Evolutionary conservation across 2,888 invertebrate genomes (phyloP), one percentile per base, ranked within the genome.

Genomic region (Hydropsyche betteni): DNA sequence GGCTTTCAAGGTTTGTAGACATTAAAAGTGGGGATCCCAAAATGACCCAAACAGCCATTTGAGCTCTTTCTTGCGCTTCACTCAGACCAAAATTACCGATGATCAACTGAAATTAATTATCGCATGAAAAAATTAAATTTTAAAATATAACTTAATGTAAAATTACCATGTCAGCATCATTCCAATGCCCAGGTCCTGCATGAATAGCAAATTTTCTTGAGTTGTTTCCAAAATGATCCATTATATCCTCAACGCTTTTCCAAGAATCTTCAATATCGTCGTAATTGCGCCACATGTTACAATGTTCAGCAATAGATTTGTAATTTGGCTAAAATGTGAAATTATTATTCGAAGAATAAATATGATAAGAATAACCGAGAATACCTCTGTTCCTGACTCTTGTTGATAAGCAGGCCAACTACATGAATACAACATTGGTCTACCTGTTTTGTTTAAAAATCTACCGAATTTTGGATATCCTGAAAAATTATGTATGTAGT

Each of bases 371-470:
- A 44, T 44, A 44, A 44, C 3, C 3, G 44, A 44, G 24, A 44
- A 44, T 44, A 44, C 10, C 44, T 44, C 44, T 1, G 34, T 64
- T 36, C 64, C 34, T 64, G n/a, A 34, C 5, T 36, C 85, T 82
- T 90, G 89, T 82, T 90, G 89, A 83, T 94, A 95, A 3, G 90
- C 91, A 4, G 94, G 94, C 93, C 93, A 94, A 82, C 92, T 92
- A 84, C 94, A 94, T 0, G 93, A 92, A 82, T 91, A 95, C 1
- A 93, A 88, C 83, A 95, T 94, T 3, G 91, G 91, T 68, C 94
- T 86, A 16, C 92, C 92, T n/a, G 94, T 93, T 80, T 85, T 83
- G 83, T 94, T 94, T 36, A 95, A 83, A 73, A 88, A 88, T 68
- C 84, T 83, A 68, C 91, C 91, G 87, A 94, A 93, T 80, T 89